These are phyloP conservation scores for Pasiphila rectangulata DNA, from an alignment of 2,888 invertebrate species.

Conservation along the genomic window DNA sequence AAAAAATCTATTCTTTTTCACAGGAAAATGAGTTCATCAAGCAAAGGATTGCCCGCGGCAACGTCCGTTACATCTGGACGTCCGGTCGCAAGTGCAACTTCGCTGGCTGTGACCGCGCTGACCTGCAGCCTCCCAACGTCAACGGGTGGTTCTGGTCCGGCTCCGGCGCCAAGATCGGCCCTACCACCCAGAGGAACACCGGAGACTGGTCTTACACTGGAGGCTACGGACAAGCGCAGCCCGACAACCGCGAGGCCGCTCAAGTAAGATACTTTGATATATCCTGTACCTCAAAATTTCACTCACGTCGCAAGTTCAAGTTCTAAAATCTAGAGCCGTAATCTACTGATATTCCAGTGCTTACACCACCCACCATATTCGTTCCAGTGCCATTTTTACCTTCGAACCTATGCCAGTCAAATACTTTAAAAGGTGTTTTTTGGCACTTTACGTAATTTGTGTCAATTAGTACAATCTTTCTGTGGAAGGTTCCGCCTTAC, in stretches of 20 bases:
- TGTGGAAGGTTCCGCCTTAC: neutral
- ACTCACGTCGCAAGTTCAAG: too few relatives aligned
- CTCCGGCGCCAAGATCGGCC: conserved; percentile 94
- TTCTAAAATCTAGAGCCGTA: too few relatives aligned
- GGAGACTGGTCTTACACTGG: conserved; percentile 95
- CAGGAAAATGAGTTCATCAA: conserved; percentile 93
- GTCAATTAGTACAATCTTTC: neutral
- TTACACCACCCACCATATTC: too few relatives aligned
- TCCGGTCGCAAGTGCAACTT: conserved; percentile 96
- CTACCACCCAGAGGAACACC: conserved; percentile 92
- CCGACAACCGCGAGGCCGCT: conserved; percentile 94
- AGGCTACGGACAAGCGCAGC: conserved; percentile 92
- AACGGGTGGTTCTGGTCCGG: conserved; percentile 98
- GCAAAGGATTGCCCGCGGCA: conserved; percentile 90
- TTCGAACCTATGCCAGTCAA: too few relatives aligned
- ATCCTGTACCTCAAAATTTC: too few relatives aligned
- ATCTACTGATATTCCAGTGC: too few relatives aligned
- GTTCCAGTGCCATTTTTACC: too few relatives aligned
- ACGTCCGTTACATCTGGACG: conserved; percentile 92
- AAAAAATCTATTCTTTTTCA: neutral
- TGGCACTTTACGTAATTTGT: neutral
- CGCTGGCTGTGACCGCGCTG: conserved; percentile 91
- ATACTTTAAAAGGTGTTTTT: too few relatives aligned
- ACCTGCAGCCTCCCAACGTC: conserved; percentile 90
- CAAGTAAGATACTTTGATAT: conserved; percentile 82